Base-by-base conservation (phyloP, 2,888 invertebrate genomes). In the Penaeus monodon region DNA sequence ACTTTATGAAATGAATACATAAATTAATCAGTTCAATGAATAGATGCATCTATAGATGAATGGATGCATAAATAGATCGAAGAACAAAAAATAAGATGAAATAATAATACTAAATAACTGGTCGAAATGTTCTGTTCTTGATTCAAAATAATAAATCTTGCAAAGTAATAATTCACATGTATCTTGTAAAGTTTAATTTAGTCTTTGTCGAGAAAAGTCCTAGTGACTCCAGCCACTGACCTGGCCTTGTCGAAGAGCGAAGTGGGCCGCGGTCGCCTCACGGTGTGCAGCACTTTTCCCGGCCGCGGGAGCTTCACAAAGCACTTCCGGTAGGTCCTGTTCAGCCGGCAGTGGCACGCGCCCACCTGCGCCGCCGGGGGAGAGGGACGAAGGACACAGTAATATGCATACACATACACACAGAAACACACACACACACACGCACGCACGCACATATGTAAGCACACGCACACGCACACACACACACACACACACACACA, bases 271-370 rank as follows among this genome's bases (percentile, higher is more conserved):
- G 84, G 85, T 44, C 88, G 44, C 70, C 85, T 82, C 57, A 86
- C 85, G 29, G 81, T 70, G 63, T 74, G 77, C 77, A 84, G 74
- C 20, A 73, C 78, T 63, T 85, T 85, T 29, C 77, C 29, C 4
- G 85, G 87, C n/a, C 88, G 68, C 20, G 88, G 89, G 64, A 90
- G 24, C 65, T 85, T 81, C 22, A 88, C 63, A 65, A 95, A 93
- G 81, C 91, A 91, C 65, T 94, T 94, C 79, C 95, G 94, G 92
- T 96, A 96, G 0, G 96, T 96, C 93, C 95, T 95, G 93, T 96
- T 95, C 90, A 96, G 95, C 90, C 96, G 95, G 92, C 96, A 96
- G 92, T 96, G 96, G 92, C 96, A 96, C 70, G 95, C 95, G 81
- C 95, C 95, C 91, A 95, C 95, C 95, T 95, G 93, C 66, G 27